Evolutionary conservation across 2,797 vertebrate species (phyloP).

Genomic region (Scleropages formosus): DNA sequence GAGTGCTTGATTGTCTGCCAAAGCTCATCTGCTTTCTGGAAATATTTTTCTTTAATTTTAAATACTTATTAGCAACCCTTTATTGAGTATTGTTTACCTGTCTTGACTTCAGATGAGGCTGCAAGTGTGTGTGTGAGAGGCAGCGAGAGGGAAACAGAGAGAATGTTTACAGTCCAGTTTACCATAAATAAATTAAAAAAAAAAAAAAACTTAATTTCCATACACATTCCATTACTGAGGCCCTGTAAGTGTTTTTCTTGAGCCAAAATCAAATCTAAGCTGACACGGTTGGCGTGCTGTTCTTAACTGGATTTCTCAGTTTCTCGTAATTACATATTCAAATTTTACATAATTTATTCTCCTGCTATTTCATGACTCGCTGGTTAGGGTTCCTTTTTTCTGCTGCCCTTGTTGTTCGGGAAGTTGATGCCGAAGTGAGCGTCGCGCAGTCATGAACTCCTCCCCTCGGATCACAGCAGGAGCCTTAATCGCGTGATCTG

Average conservation of each 20-base stretch:
- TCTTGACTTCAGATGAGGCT: conserved; percentile 71
- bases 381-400: conserved; percentile 47
- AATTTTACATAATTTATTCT: conserved; percentile 73
- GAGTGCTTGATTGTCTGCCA: conserved; percentile 57
- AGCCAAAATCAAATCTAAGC: conserved; percentile 76
- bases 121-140: conserved; percentile 75
- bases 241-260: conserved; percentile 75
- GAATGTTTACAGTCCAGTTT: conserved; percentile 77
- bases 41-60: conserved; percentile 73
- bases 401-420: conserved; percentile 35
- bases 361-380: conserved; percentile 65
- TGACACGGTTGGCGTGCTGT: conserved; percentile 78
- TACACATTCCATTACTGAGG: conserved; percentile 67
- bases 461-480: conserved; percentile 5
- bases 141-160: no score
- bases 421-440: conserved; percentile 56
- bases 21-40: no score
- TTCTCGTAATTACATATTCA: conserved; percentile 78
- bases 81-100: conserved; percentile 79
- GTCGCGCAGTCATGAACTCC: not conserved
- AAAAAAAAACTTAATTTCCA: conserved; percentile 61
- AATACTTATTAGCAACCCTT: conserved; percentile 78
- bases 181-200: conserved; percentile 74
- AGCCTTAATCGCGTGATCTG: not conserved
- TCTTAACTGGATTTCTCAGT: conserved; percentile 75